Conservation (phyloP, 2,888 invertebrate species). For the Nebria salina region DNA sequence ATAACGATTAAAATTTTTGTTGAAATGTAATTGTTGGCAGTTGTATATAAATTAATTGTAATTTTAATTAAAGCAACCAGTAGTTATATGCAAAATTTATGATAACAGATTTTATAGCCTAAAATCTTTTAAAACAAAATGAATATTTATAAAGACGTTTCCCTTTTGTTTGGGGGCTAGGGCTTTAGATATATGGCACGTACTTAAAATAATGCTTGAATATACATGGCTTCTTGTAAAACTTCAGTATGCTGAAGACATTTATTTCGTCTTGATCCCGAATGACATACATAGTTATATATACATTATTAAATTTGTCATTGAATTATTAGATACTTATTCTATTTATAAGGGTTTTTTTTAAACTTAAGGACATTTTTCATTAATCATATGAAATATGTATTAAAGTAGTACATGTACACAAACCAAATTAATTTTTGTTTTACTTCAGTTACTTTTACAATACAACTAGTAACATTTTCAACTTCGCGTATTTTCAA, state of each 20-base stretch:
- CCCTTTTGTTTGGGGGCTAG: background rate
- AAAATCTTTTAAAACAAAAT: background rate
- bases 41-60: background rate
- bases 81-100: background rate
- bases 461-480: no score
- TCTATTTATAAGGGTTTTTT: no score
- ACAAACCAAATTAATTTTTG: no score
- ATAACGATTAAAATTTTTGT: background rate
- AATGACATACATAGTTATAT: no score
- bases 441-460: no score
- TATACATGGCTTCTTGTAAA: constrained; percentile 1
- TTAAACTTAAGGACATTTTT: no score
- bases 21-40: background rate
- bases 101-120: background rate
- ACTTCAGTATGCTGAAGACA: background rate
- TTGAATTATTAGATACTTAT: no score
- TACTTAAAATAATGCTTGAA: background rate
- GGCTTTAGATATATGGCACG: background rate
- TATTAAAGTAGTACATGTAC: no score
- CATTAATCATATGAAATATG: no score
- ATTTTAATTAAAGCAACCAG: background rate
- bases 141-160: background rate
- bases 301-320: no score
- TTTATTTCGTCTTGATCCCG: no score
- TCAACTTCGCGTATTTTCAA: no score